phyloP scores from a whole-genome alignment of 1,140 invertebrate genomes.

The Anagrus nilaparvatae region DNA sequence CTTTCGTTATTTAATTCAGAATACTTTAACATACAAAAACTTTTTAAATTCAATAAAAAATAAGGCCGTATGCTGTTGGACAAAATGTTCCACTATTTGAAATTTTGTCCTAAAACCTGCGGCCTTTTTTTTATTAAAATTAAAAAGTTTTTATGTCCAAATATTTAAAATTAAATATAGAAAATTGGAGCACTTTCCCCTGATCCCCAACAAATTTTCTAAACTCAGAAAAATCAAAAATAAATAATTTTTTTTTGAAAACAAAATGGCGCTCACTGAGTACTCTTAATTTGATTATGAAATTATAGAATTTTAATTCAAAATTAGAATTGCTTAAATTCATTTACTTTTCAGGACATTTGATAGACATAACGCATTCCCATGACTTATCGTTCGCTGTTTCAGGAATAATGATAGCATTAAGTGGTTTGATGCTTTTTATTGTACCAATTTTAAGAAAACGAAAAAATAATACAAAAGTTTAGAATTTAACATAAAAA shows the following conservation, averaged over 20 bases:
- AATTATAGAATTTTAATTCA: not conserved
- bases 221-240: constrained; percentile 3
- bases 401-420: constrained; percentile 68
- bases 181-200: too few species aligned
- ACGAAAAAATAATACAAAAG: too few species aligned
- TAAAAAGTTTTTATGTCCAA: too few species aligned
- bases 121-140: too few species aligned
- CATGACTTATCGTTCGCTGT: constrained; percentile 82
- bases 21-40: not conserved
- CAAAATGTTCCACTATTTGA: too few species aligned
- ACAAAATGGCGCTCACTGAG: not conserved
- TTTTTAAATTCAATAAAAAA: not conserved
- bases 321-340: constrained; percentile 1
- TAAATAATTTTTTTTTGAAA: not conserved
- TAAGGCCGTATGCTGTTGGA: too few species aligned
- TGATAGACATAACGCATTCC: constrained; percentile 65
- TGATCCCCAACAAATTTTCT: too few species aligned
- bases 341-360: constrained; percentile 54
- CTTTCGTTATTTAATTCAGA: not conserved
- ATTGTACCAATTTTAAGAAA: constrained; percentile 67
- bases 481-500: too few species aligned
- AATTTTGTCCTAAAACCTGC: too few species aligned
- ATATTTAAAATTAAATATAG: too few species aligned
- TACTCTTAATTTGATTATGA: not conserved
- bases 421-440: constrained; percentile 85